phyloP scores from a whole-genome alignment of 2,888 invertebrate species.

The Pseudococcus longispinus region DNA sequence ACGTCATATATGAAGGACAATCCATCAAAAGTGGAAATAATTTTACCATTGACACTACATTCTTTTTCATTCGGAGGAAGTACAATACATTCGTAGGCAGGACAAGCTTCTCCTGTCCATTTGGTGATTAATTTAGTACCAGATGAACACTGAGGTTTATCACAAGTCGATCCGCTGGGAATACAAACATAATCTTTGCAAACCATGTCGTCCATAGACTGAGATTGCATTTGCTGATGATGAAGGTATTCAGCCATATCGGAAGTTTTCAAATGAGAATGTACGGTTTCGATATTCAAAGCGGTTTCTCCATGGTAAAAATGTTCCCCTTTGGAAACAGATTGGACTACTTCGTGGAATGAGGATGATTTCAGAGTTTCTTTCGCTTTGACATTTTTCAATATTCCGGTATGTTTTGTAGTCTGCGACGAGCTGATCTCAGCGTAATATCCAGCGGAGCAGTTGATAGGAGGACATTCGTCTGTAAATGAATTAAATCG shows the following conservation, averaged over 20 bases:
- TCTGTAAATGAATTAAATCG: conserved; percentile 3
- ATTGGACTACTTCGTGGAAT: not conserved
- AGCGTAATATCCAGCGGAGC: not conserved
- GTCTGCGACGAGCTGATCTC: not conserved
- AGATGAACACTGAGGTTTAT: conserved; percentile 43
- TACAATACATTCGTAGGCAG: conserved; percentile 72
- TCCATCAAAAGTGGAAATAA: conserved; percentile 81
- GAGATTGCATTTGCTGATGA: conserved; percentile 27
- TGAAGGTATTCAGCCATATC: not conserved
- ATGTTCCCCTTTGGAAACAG: not conserved
- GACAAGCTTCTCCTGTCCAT: conserved; percentile 59
- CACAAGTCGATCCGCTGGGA: not conserved
- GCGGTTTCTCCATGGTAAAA: not conserved
- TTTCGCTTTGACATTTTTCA: conserved; percentile 34
- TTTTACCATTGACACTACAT: conserved; percentile 77
- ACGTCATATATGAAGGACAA: conserved; percentile 80
- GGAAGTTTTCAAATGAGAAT: conserved; percentile 13
- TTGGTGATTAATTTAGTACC: conserved; percentile 25
- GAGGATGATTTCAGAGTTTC: not conserved
- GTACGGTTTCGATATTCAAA: not conserved
- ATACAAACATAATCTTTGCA: conserved; percentile 20
- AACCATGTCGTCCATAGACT: not conserved
- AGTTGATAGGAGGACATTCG: not conserved
- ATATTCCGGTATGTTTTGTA: not conserved
- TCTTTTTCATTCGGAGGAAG: conserved; percentile 71